Conservation (phyloP, 2,888 invertebrate genomes). For the Loripinus fragilis region DNA sequence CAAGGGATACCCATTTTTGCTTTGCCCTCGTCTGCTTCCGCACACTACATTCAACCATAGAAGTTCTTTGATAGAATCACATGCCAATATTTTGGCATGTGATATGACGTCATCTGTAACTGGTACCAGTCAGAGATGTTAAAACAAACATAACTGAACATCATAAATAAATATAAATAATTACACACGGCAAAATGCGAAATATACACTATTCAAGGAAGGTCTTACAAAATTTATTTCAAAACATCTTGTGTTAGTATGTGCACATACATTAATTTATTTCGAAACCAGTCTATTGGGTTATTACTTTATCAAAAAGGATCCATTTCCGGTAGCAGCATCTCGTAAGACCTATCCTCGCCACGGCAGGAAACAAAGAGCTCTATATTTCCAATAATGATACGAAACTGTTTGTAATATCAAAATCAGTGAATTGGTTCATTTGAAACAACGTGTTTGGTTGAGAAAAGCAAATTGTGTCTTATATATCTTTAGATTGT, state of each 20-base stretch:
- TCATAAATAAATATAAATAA: slow-evolving; percentile 52
- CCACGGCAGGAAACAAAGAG: slow-evolving; percentile 51
- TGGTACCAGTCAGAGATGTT: slow-evolving; percentile 69
- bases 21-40: slow-evolving; percentile 46
- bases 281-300: slow-evolving; percentile 14
- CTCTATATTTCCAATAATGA: slow-evolving; percentile 43
- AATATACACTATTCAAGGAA: slow-evolving; percentile 42
- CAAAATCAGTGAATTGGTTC: too few species aligned
- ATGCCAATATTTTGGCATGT: slow-evolving; percentile 53
- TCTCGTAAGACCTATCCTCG: slow-evolving; percentile 64
- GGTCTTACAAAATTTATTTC: slow-evolving; percentile 62
- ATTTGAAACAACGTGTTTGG: too few species aligned
- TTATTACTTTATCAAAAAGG: slow-evolving; percentile 8
- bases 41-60: slow-evolving; percentile 61
- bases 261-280: slow-evolving; percentile 2
- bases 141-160: slow-evolving; percentile 54
- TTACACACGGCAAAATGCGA: slow-evolving; percentile 65
- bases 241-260: slow-evolving; percentile 22
- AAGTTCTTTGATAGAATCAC: slow-evolving; percentile 46
- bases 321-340: slow-evolving; percentile 55
- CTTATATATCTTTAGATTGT: too few species aligned
- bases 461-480: too few species aligned
- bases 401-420: slow-evolving; percentile 25
- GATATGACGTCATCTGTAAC: slow-evolving; percentile 59
- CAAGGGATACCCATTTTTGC: slow-evolving; percentile 68